These are phyloP conservation scores for Coremacera marginata DNA, from an alignment of 2,888 invertebrate species.

Conservation along the genomic window DNA sequence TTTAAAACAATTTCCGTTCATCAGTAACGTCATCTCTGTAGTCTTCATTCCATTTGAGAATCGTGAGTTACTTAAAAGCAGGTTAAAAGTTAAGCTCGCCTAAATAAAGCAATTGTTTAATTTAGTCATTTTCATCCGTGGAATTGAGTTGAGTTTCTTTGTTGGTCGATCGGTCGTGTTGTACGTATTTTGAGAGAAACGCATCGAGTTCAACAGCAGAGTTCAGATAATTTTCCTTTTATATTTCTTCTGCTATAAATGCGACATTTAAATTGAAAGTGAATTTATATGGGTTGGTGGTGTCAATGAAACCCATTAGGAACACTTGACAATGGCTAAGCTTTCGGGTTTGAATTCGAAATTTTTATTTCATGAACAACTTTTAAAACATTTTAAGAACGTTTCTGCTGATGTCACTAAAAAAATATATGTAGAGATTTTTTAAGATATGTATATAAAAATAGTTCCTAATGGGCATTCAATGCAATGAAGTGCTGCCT, in stretches of 20 bases:
- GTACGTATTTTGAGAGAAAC: not conserved
- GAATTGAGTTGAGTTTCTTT: not conserved
- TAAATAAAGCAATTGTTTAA: conserved; percentile 27
- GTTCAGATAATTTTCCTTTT: not conserved
- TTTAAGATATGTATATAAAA: too few species aligned
- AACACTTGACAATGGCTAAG: not conserved
- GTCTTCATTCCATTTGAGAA: not conserved
- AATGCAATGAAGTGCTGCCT: not conserved
- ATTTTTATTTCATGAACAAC: too few species aligned
- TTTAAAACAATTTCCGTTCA: not conserved
- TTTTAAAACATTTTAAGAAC: too few species aligned
- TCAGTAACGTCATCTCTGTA: not conserved
- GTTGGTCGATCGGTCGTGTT: not conserved
- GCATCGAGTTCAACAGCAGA: not conserved
- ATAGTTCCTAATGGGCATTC: not conserved
- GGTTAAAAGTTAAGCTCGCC: conserved; percentile 24
- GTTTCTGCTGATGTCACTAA: too few species aligned
- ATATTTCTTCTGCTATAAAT: not conserved
- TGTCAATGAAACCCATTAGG: not conserved
- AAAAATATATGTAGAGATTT: too few species aligned
- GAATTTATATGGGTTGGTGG: not conserved
- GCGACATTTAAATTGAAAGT: not conserved
- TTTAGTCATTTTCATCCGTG: conserved; percentile 12
- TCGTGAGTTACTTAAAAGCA: conserved; percentile 13
- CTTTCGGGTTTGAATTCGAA: too few species aligned